Evolutionary conservation across 2,888 invertebrate genomes (phyloP).

Genomic region (Heliconius hortense): DNA sequence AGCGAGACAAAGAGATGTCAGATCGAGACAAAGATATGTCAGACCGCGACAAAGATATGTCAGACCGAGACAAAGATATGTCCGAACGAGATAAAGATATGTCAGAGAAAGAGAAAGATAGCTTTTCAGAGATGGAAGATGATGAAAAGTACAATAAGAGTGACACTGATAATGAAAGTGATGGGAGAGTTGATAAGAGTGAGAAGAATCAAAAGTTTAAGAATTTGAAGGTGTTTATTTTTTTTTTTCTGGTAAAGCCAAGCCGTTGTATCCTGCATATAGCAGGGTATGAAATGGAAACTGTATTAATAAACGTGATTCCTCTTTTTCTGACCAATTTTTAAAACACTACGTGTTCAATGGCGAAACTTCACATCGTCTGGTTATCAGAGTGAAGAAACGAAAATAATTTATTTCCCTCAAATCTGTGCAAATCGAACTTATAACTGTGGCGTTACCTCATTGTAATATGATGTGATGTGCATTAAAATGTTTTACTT

Average conservation of each 20-base stretch:
- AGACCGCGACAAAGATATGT: slow-evolving; percentile 53
- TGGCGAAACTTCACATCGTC: no score
- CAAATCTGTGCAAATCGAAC: no score
- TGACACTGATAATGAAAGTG: slow-evolving; percentile 77
- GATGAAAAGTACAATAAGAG: slow-evolving; percentile 76
- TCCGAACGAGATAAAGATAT: slow-evolving; percentile 54
- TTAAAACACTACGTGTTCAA: no score
- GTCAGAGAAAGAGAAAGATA: slow-evolving; percentile 71
- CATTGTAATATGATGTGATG: no score
- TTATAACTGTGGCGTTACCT: no score
- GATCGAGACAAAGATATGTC: slow-evolving; percentile 67
- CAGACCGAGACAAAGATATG: slow-evolving; percentile 46
- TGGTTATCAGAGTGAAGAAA: no score
- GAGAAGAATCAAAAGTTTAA: slow-evolving; percentile 66
- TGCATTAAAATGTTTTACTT: neutral
- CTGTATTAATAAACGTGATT: neutral
- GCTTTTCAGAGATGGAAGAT: slow-evolving; percentile 78
- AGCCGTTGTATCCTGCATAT: neutral
- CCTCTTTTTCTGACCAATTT: no score
- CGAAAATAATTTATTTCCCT: no score
- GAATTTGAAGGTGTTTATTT: slow-evolving; percentile 66
- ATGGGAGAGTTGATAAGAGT: slow-evolving; percentile 60
- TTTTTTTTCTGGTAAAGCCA: neutral
- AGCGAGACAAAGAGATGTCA: slow-evolving; percentile 55
- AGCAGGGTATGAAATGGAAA: neutral